Evolutionary conservation across 1,140 invertebrate genomes (phyloP).

Genomic region (Eumeta japonica): DNA sequence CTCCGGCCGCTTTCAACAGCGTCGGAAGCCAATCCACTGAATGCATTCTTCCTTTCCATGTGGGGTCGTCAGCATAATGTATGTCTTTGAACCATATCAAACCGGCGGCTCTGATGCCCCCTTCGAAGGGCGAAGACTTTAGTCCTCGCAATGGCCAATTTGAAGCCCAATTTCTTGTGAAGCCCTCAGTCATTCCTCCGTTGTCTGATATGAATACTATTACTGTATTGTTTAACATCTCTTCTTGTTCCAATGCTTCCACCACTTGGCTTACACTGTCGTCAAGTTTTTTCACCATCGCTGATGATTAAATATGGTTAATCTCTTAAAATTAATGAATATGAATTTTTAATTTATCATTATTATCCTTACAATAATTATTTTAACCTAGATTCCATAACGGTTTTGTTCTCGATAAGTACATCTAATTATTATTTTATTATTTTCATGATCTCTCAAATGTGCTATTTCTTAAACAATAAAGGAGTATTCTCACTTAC

Average conservation of each 20-base stretch:
- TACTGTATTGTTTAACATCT: constrained; percentile 64
- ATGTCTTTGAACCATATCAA: constrained; percentile 76
- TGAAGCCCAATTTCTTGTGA: constrained; percentile 75
- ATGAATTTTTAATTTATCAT: neutral
- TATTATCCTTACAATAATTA: no score
- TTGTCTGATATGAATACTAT: constrained; percentile 79
- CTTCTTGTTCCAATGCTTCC: constrained; percentile 27
- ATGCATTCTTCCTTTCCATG: constrained; percentile 76
- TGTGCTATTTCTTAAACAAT: no score
- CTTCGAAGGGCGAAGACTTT: constrained; percentile 86
- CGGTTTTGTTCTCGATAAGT: no score
- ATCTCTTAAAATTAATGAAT: no score
- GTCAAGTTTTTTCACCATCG: constrained; percentile 85
- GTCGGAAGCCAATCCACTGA: constrained; percentile 88
- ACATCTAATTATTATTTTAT: no score
- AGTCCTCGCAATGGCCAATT: constrained; percentile 85
- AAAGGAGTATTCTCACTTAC: no score
- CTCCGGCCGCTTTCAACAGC: constrained; percentile 45
- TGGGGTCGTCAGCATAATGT: constrained; percentile 58
- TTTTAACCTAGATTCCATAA: no score
- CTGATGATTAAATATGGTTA: constrained; percentile 62
- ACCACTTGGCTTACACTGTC: constrained; percentile 76
- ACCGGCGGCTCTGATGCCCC: constrained; percentile 73
- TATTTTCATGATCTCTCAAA: no score
- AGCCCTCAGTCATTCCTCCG: constrained; percentile 72